Evolutionary conservation across 2,888 invertebrate species (phyloP).

Genomic region (Endotricha flammealis): DNA sequence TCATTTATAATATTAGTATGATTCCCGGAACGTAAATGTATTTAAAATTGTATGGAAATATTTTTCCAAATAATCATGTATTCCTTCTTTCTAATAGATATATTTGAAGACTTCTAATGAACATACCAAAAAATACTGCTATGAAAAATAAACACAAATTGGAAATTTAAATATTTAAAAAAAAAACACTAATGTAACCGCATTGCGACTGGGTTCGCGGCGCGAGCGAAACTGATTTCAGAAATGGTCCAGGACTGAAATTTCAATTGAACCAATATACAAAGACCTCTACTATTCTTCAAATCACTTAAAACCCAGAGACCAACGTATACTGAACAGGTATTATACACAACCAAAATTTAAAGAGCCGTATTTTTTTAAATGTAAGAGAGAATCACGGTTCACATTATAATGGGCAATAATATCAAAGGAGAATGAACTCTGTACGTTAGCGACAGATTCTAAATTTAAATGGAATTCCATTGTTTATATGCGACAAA

Average conservation of each 20-base stretch:
- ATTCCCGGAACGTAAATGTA: no score
- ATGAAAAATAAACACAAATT: no score
- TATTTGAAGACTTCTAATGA: no score
- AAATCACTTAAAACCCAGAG: not conserved
- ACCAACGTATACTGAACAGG: constrained; percentile 5
- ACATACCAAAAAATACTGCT: no score
- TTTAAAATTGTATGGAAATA: no score
- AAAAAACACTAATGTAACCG: no score
- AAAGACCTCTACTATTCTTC: constrained; percentile 4
- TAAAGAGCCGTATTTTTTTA: not conserved
- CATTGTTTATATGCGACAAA: constrained; percentile 10
- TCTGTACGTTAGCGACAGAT: not conserved
- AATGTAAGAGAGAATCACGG: not conserved
- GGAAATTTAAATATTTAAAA: no score
- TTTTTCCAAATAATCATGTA: no score
- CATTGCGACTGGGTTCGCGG: constrained; percentile 40
- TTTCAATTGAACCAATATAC: constrained; percentile 8
- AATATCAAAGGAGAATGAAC: constrained; percentile 8
- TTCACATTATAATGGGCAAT: not conserved
- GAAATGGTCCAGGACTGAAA: constrained; percentile 27
- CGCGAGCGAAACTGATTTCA: constrained; percentile 43
- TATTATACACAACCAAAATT: not conserved
- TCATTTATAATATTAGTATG: no score
- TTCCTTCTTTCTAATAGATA: no score
- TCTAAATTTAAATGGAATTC: constrained; percentile 3